These are phyloP conservation scores for Phenganax marumi DNA, from an alignment of 92 coral and sea anemone species.

Conservation along the genomic window DNA sequence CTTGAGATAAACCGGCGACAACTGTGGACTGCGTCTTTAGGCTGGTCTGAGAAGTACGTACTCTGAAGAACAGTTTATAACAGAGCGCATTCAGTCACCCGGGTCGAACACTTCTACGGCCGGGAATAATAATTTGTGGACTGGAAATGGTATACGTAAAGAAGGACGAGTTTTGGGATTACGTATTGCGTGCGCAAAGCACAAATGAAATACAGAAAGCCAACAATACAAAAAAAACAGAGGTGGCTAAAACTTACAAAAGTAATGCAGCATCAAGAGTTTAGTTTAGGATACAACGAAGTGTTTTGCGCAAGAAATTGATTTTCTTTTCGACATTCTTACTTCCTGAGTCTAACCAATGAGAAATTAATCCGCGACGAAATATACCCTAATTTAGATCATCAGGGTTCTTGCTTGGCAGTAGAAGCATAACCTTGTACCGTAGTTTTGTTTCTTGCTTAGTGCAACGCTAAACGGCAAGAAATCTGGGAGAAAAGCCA, in stretches of 20 bases:
- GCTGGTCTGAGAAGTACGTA: slow-evolving; percentile 79
- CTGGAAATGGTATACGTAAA: slow-evolving; percentile 60
- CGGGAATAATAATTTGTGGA: slow-evolving; percentile 39
- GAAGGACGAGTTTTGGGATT: slow-evolving; percentile 80
- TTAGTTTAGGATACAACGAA: too few species aligned
- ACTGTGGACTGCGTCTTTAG: slow-evolving; percentile 58
- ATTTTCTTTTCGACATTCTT: too few species aligned
- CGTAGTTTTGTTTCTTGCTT: background rate
- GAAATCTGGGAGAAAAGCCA: slow-evolving; percentile 50
- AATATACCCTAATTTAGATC: too few species aligned
- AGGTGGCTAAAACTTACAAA: background rate
- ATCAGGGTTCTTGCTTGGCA: too few species aligned
- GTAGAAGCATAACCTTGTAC: too few species aligned
- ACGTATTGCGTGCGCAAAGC: slow-evolving; percentile 68
- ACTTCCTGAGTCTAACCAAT: too few species aligned
- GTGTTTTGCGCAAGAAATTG: too few species aligned
- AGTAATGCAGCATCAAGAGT: too few species aligned
- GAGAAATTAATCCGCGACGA: too few species aligned
- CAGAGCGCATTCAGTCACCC: background rate
- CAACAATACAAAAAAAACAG: slow-evolving; percentile 32
- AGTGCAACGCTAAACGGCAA: slow-evolving; percentile 33
- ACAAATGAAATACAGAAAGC: slow-evolving; percentile 34
- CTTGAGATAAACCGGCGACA: slow-evolving; percentile 71
- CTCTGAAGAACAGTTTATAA: background rate
- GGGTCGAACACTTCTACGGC: slow-evolving; percentile 24